phyloP scores from a whole-genome alignment of 2,888 invertebrate species.

The Uropetala carovei region DNA sequence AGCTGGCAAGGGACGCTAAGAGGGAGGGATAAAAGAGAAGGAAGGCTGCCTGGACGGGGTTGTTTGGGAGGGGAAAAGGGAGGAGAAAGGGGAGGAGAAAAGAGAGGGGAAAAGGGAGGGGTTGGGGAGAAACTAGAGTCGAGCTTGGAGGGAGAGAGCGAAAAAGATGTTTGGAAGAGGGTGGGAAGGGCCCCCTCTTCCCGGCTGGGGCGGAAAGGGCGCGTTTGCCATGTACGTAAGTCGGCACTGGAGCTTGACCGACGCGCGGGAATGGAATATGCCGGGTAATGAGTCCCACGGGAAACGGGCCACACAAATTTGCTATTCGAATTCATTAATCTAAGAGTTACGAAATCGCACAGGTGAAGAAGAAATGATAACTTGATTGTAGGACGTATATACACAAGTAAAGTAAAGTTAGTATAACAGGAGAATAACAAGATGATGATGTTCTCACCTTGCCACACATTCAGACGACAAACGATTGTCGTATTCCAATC shows the following conservation, averaged over 20 bases:
- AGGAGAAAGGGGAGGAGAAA: conserved; percentile 39
- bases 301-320: not conserved
- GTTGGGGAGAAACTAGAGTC: not conserved
- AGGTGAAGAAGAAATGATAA: not conserved
- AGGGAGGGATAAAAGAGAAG: not conserved
- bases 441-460: too few relatives aligned
- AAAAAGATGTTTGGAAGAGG: not conserved
- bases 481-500: too few relatives aligned
- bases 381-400: too few relatives aligned
- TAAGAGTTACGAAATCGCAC: not conserved
- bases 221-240: conserved; percentile 17
- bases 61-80: conserved; percentile 43
- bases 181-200: not conserved
- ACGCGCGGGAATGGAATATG: not conserved
- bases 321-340: not conserved
- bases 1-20: not conserved
- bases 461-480: too few relatives aligned
- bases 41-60: conserved; percentile 27
- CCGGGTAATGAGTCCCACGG: conserved; percentile 7
- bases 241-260: conserved; percentile 5
- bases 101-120: conserved; percentile 34
- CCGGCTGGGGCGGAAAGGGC: conserved; percentile 45
- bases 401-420: too few relatives aligned
- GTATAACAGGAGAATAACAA: too few relatives aligned
- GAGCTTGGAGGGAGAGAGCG: not conserved